A percentile compares a stretch with the other conserved stretches of the same genome.
Conservation (phyloP, 23 tunicate species). For the Diplosoma virens region DNA sequence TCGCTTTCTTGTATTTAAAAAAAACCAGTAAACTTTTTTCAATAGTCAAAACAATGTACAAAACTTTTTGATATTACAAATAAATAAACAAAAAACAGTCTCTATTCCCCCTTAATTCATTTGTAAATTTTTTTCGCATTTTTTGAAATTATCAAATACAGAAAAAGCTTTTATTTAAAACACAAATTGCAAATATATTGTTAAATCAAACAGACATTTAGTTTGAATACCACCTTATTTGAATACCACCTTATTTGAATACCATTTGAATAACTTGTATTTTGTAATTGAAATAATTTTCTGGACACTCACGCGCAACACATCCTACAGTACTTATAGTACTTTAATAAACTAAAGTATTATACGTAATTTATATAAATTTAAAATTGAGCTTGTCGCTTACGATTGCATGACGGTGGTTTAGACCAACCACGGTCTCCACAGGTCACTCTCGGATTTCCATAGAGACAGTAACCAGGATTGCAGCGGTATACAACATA, state of each 20-base stretch:
- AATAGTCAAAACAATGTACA: too few species aligned
- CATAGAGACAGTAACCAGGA: constrained; percentile 18
- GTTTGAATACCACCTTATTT: too few species aligned
- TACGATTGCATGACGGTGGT: neutral
- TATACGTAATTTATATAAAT: too few species aligned
- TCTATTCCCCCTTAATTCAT: too few species aligned
- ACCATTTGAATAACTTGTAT: neutral
- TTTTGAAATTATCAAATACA: neutral
- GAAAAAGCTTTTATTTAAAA: neutral
- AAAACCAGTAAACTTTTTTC: too few species aligned
- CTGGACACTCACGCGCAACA: neutral
- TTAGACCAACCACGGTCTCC: neutral
- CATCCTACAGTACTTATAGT: neutral
- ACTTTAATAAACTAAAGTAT: neutral
- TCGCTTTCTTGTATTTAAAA: too few species aligned
- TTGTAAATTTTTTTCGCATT: too few species aligned
- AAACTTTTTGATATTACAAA: too few species aligned
- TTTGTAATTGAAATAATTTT: neutral
- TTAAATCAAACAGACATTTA: neutral
- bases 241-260: too few species aligned
- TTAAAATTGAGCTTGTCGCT: too few species aligned
- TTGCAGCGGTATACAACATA: constrained; percentile 13
- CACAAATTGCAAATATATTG: too few species aligned
- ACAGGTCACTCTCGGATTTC: constrained; percentile 13
- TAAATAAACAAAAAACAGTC: too few species aligned